Evolutionary conservation across 2,797 vertebrate species (phyloP).

Genomic region (Notolepis coatsorum): DNA sequence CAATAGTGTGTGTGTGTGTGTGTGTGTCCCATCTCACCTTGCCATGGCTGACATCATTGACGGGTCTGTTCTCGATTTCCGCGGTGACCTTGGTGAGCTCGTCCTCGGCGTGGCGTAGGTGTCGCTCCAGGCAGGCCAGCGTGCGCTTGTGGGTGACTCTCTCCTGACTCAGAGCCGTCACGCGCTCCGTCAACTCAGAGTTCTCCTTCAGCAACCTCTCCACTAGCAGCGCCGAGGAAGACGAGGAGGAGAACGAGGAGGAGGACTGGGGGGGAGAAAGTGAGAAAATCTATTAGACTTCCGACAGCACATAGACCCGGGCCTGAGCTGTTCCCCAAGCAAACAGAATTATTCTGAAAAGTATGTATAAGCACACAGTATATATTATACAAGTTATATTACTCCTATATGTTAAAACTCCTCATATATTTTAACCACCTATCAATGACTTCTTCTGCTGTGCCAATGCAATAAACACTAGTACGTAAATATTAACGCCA

Average conservation of each 20-base stretch:
- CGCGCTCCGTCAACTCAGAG: conserved; percentile 70
- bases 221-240: conserved; percentile 69
- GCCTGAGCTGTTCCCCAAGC: too few relatives aligned
- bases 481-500: too few relatives aligned
- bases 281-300: too few relatives aligned
- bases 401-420: too few relatives aligned
- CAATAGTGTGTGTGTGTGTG: not conserved
- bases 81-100: conserved; percentile 64
- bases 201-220: conserved; percentile 84
- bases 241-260: conserved; percentile 30
- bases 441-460: too few relatives aligned
- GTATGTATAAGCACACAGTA: too few relatives aligned
- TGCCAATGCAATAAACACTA: too few relatives aligned
- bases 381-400: too few relatives aligned
- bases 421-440: too few relatives aligned
- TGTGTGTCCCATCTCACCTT: conserved; percentile 80
- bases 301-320: too few relatives aligned
- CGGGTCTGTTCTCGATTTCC: conserved; percentile 79
- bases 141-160: conserved; percentile 77
- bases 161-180: conserved; percentile 78
- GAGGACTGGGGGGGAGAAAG: conserved; percentile 29
- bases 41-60: conserved; percentile 63
- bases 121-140: conserved; percentile 73
- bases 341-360: too few relatives aligned
- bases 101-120: conserved; percentile 74